phyloP scores from a whole-genome alignment of 2,888 invertebrate species.

The Drosophila setosimentum region DNA sequence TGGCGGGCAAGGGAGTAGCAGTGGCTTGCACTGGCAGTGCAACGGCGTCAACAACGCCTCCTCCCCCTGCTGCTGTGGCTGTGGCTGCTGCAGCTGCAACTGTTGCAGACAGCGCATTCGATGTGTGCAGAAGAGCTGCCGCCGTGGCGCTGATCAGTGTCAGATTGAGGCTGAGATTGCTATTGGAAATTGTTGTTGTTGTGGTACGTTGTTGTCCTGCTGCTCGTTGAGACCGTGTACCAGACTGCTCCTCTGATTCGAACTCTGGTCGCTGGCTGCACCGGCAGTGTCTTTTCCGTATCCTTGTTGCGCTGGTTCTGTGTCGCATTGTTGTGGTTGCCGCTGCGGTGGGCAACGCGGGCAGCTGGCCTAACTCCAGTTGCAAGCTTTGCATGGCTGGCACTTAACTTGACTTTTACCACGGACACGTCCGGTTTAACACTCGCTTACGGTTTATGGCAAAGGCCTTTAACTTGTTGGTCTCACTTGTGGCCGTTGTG shows the following conservation, averaged over 20 bases:
- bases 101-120: slow-evolving; percentile 58
- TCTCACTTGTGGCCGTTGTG: slow-evolving; percentile 25
- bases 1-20: slow-evolving; percentile 53
- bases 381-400: slow-evolving; percentile 51
- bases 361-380: slow-evolving; percentile 50
- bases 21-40: slow-evolving; percentile 66
- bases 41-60: slow-evolving; percentile 31
- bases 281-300: slow-evolving; percentile 69
- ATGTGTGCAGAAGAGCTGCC: slow-evolving; percentile 62
- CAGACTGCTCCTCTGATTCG: slow-evolving; percentile 9
- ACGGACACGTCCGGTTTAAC: slow-evolving; percentile 22
- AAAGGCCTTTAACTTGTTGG: slow-evolving; percentile 12
- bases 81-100: slow-evolving; percentile 23
- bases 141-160: slow-evolving; percentile 54
- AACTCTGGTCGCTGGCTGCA: slow-evolving; percentile 17
- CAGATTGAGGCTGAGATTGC: slow-evolving; percentile 33
- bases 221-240: slow-evolving; percentile 7
- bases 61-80: background rate
- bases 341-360: slow-evolving; percentile 48
- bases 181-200: slow-evolving; percentile 28
- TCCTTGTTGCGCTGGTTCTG: slow-evolving; percentile 66
- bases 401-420: slow-evolving; percentile 33
- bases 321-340: slow-evolving; percentile 50
- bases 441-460: slow-evolving; percentile 17
- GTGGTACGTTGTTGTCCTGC: slow-evolving; percentile 12